phyloP scores from a whole-genome alignment of 2,888 invertebrate genomes.

The Heliconius hortense region DNA sequence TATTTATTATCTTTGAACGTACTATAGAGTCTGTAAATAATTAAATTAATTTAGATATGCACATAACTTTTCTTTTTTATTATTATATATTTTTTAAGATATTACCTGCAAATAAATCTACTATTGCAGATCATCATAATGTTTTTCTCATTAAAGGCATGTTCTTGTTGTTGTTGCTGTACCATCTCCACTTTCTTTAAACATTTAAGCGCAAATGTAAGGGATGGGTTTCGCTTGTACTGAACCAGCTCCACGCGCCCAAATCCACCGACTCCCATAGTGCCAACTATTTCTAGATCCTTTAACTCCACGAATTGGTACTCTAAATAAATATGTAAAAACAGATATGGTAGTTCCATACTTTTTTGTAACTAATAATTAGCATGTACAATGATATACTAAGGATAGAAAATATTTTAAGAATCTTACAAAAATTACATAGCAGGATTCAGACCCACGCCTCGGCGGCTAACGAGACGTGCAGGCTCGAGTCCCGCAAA shows the following conservation, averaged over 20 bases:
- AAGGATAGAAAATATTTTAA: background rate
- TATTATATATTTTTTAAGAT: constrained; percentile 16
- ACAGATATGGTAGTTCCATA: background rate
- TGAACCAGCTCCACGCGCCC: constrained; percentile 92
- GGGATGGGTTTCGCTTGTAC: constrained; percentile 78
- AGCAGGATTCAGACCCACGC: background rate
- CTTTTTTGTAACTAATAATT: background rate
- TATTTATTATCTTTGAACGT: constrained; percentile 96
- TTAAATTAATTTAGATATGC: background rate
- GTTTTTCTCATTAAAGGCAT: constrained; percentile 93
- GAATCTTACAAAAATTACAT: background rate
- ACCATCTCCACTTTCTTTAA: constrained; percentile 94
- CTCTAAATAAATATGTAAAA: constrained; percentile 59
- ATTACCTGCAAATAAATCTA: constrained; percentile 89
- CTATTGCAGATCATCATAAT: constrained; percentile 91
- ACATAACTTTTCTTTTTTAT: background rate
- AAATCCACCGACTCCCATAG: constrained; percentile 96
- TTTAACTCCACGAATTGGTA: constrained; percentile 86
- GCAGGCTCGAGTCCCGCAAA: no score
- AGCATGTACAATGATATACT: background rate
- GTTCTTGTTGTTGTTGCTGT: constrained; percentile 93
- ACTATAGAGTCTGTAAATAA: constrained; percentile 86
- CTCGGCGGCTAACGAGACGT: no score
- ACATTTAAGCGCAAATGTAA: constrained; percentile 92
- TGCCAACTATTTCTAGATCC: constrained; percentile 91